phyloP scores from a whole-genome alignment of 2,888 invertebrate species.

The Ormyrus thymus region DNA sequence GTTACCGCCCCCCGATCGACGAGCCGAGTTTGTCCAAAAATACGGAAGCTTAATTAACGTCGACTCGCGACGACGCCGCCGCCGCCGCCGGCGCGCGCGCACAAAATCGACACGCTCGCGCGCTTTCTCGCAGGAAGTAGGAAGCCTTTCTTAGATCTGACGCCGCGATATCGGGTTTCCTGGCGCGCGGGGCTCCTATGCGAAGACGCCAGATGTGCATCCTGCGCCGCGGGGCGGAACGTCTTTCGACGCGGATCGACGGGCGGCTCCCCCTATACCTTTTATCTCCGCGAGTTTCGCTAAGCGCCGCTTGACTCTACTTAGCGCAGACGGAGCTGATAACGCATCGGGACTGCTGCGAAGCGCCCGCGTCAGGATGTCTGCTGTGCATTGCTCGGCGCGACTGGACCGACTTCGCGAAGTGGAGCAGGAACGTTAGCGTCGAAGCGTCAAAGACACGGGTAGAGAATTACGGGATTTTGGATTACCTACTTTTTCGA shows the following conservation, averaged over 20 bases:
- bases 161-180: constrained; percentile 52
- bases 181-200: not conserved
- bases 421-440: not conserved
- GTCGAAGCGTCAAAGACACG: not conserved
- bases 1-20: not conserved
- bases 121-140: constrained; percentile 58
- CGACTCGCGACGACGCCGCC: not conserved
- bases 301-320: not conserved
- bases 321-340: no score
- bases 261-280: not conserved
- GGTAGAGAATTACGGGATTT: no score
- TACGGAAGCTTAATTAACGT: constrained; percentile 18
- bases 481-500: not conserved
- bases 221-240: constrained; percentile 43
- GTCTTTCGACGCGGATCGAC: constrained; percentile 32
- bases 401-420: no score
- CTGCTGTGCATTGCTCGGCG: no score
- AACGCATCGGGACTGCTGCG: no score
- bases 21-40: not conserved
- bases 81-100: not conserved
- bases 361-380: no score
- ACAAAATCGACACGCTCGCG: constrained; percentile 43
- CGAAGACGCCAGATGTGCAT: constrained; percentile 25
- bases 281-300: not conserved
- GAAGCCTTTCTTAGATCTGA: constrained; percentile 57